A percentile compares a stretch with the other conserved stretches of the same genome.
These are phyloP conservation scores for Acanthiza pusilla DNA, from an alignment of 2,797 vertebrate species.

Conservation along the genomic window DNA sequence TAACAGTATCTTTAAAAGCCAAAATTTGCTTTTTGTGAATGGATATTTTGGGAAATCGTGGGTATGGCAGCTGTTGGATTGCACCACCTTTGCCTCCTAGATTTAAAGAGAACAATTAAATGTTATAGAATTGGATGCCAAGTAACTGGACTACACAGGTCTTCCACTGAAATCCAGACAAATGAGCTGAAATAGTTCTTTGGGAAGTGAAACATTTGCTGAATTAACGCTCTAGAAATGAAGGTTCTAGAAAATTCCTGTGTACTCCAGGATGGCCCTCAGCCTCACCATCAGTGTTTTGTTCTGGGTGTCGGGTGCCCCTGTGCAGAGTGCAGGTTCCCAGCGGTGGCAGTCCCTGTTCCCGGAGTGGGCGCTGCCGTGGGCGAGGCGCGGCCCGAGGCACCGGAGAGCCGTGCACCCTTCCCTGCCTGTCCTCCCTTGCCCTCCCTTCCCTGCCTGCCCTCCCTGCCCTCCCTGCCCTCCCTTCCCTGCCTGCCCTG, in stretches of 20 bases:
- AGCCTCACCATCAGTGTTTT: accelerated
- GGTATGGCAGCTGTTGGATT: neutral
- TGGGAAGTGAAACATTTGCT: neutral
- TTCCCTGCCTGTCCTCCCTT: too few relatives aligned
- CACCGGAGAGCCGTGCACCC: neutral
- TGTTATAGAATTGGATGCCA: neutral
- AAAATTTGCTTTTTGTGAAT: neutral
- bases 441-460: too few relatives aligned
- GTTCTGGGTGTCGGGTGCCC: neutral
- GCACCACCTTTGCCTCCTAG: neutral
- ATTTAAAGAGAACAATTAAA: neutral
- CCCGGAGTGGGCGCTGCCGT: accelerated
- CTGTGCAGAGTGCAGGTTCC: accelerated
- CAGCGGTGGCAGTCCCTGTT: neutral
- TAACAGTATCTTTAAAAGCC: neutral
- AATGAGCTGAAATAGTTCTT: neutral
- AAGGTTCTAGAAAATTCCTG: neutral
- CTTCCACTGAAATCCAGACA: neutral
- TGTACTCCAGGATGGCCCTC: neutral
- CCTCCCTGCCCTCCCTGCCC: too few relatives aligned
- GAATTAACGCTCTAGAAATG: too few relatives aligned
- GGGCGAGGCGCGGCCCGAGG: neutral
- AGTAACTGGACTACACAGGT: neutral
- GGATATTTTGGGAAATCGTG: neutral
- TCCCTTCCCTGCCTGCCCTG: too few relatives aligned